Percentiles rank a stretch among this genome's conserved stretches.
phyloP scores from a whole-genome alignment of 2,113 vertebrate genomes.

The Lichenostomus cassidix region DNA sequence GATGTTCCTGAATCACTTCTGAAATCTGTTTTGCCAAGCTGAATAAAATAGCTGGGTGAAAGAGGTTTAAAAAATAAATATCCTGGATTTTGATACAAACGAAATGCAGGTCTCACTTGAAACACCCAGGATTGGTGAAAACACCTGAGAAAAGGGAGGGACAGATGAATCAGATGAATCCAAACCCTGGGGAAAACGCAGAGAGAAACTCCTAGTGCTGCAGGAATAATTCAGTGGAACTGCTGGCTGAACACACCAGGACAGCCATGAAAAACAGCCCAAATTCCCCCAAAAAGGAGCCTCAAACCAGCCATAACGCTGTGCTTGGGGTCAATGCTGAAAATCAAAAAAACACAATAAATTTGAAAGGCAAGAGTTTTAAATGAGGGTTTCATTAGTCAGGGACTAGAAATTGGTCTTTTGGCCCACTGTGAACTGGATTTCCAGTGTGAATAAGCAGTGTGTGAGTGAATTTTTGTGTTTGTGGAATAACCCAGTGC shows the following conservation, averaged over 20 bases:
- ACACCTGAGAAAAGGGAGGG: neutral
- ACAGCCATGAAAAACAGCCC: neutral
- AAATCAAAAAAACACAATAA: neutral
- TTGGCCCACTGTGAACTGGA: neutral
- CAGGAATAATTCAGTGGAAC: neutral
- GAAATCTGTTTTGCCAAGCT: neutral
- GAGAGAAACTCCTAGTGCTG: neutral
- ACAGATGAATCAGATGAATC: neutral
- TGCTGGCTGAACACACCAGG: neutral
- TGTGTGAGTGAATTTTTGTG: accelerated
- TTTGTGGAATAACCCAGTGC: accelerated
- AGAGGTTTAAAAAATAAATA: neutral
- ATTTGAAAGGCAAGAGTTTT: neutral
- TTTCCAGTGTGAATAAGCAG: neutral
- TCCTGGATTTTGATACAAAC: neutral
- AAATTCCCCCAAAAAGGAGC: neutral
- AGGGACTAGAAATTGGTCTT: neutral
- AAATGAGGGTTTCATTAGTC: neutral
- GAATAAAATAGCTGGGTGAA: neutral
- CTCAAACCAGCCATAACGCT: accelerated
- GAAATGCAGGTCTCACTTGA: neutral
- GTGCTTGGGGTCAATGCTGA: neutral
- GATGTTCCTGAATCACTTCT: neutral
- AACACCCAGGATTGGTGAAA: neutral
- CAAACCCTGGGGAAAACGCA: neutral